phyloP scores from a whole-genome alignment of 2,797 vertebrate genomes.

The Cuculus canorus region DNA sequence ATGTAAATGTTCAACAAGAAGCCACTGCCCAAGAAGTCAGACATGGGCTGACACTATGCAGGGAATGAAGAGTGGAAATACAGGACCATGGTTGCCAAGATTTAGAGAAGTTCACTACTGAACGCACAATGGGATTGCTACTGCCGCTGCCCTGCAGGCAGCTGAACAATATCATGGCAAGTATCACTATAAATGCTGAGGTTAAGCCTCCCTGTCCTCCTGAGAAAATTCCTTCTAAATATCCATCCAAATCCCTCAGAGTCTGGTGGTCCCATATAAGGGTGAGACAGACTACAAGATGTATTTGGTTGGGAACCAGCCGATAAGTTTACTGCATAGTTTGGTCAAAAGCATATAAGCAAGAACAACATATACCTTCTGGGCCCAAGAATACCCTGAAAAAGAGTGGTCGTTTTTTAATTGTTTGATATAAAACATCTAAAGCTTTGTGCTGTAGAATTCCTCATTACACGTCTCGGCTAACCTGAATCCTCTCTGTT shows the following conservation, averaged over 20 bases:
- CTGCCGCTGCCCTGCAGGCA: not conserved
- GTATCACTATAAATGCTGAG: not conserved
- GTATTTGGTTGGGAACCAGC: not conserved
- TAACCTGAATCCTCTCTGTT: not conserved
- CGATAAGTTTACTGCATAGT: not conserved
- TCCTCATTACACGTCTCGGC: not conserved
- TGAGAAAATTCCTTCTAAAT: not conserved
- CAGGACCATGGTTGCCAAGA: not conserved
- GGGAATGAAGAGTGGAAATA: not conserved
- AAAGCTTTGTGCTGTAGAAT: not conserved
- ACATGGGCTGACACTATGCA: not conserved
- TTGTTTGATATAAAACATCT: not conserved
- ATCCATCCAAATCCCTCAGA: not conserved
- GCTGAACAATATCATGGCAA: not conserved
- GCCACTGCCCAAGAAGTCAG: not conserved
- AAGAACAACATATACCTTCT: not conserved
- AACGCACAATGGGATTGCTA: accelerated
- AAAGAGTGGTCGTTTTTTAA: not conserved
- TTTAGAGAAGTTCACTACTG: not conserved
- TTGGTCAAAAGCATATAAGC: not conserved
- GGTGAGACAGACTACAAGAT: not conserved
- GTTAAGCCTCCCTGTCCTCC: not conserved
- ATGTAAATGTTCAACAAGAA: not conserved
- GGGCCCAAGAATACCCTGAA: not conserved
- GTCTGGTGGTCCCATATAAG: no score